phyloP scores from a whole-genome alignment of 2,888 invertebrate genomes.

The Stramonita haemastoma region DNA sequence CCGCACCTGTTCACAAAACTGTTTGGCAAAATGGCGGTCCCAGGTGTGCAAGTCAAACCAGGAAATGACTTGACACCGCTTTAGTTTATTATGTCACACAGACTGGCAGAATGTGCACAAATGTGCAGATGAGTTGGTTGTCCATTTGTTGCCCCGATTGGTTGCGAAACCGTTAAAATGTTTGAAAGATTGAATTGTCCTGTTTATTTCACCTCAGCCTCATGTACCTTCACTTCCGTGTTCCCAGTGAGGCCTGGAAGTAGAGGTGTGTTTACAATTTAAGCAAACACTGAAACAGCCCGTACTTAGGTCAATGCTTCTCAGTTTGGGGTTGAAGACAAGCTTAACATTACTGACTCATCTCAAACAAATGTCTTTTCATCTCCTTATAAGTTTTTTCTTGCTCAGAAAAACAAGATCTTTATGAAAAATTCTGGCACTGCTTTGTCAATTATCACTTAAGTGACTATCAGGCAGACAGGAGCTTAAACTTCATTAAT shows the following conservation, averaged over 20 bases:
- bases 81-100: background rate
- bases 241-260: background rate
- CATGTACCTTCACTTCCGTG: background rate
- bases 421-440: background rate
- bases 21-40: slow-evolving; percentile 30
- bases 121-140: background rate
- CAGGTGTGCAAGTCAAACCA: slow-evolving; percentile 11
- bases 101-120: background rate
- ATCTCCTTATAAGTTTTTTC: background rate
- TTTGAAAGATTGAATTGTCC: background rate
- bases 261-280: too few species aligned
- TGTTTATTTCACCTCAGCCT: background rate
- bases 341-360: background rate
- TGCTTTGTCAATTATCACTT: too few species aligned
- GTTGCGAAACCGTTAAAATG: background rate
- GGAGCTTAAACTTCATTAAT: too few species aligned
- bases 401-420: background rate
- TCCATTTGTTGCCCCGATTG: background rate
- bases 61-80: slow-evolving; percentile 28
- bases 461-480: too few species aligned
- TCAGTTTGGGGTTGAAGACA: too few species aligned
- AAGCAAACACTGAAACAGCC: too few species aligned
- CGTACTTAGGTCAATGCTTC: too few species aligned
- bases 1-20: slow-evolving; percentile 36
- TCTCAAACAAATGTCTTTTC: background rate